These are phyloP conservation scores for Trichomycterus rosablanca DNA, from an alignment of 2,113 vertebrate species.

Conservation along the genomic window DNA sequence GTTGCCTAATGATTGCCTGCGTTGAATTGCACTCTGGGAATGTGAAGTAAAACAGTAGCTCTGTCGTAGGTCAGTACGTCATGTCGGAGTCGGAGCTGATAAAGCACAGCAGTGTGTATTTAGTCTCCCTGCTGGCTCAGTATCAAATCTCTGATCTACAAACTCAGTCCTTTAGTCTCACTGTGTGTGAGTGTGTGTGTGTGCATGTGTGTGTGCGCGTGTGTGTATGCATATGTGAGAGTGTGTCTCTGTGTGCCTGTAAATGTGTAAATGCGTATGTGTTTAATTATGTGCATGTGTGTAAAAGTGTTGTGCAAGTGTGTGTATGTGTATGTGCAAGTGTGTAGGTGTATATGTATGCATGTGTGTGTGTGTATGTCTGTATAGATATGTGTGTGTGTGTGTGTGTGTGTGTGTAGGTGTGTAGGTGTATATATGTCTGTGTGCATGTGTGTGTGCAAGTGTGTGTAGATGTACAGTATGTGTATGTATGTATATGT, in stretches of 20 bases:
- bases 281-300: slow-evolving; percentile 3
- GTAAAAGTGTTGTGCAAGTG: too few species aligned
- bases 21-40: too few species aligned
- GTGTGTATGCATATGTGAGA: slow-evolving; percentile 12
- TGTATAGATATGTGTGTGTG: slow-evolving; percentile 8
- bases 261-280: slow-evolving; percentile 6
- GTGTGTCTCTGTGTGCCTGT: not conserved
- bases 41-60: not conserved
- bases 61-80: not conserved
- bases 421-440: too few species aligned
- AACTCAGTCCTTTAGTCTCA: not conserved
- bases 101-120: not conserved
- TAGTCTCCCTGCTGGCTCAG: not conserved
- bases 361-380: too few species aligned
- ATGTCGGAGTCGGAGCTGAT: not conserved
- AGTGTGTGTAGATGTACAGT: too few species aligned
- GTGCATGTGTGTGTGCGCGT: slow-evolving; percentile 1
- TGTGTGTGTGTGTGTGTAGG: slow-evolving; percentile 7
- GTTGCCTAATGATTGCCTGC: too few species aligned
- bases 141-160: slow-evolving; percentile 10
- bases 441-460: not conserved
- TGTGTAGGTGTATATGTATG: slow-evolving; percentile 6
- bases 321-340: slow-evolving; percentile 6
- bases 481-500: too few species aligned
- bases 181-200: slow-evolving; percentile 9